Evolutionary conservation across 92 coral and sea anemone genomes (phyloP).

Genomic region (Virgularia gustaviana): DNA sequence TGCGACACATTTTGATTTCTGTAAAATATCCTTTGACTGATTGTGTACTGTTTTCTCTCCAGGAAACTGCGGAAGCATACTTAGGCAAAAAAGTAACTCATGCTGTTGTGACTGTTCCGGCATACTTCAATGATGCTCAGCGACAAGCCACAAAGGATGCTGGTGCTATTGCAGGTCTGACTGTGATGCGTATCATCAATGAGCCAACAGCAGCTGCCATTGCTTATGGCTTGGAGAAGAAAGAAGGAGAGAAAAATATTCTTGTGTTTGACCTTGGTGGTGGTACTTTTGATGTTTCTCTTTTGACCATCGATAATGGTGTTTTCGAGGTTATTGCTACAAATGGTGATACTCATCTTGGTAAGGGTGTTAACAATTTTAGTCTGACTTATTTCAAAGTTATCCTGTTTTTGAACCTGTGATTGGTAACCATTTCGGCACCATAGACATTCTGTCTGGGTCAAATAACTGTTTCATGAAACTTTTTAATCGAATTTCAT

Average conservation of each 20-base stretch:
- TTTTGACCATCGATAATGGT: constrained; percentile 94
- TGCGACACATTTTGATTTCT: too few relatives aligned
- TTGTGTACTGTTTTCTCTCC: too few relatives aligned
- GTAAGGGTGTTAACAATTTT: constrained; percentile 41
- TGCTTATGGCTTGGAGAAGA: constrained; percentile 97
- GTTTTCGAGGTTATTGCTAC: constrained; percentile 96
- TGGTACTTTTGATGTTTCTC: constrained; percentile 96
- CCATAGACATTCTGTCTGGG: too few relatives aligned
- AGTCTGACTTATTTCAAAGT: not conserved
- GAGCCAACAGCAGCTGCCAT: constrained; percentile 99
- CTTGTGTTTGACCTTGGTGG: constrained; percentile 97
- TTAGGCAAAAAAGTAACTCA: constrained; percentile 97
- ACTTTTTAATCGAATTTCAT: too few relatives aligned
- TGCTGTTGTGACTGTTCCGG: constrained; percentile 99
- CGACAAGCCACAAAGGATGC: constrained; percentile 98
- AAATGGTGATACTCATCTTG: constrained; percentile 98
- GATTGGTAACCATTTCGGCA: too few relatives aligned
- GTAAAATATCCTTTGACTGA: too few relatives aligned
- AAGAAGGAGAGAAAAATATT: constrained; percentile 96
- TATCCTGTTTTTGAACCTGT: not conserved
- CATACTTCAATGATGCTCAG: constrained; percentile 97
- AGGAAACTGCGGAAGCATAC: constrained; percentile 99
- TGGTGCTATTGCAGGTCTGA: constrained; percentile 87
- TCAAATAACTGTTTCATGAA: too few relatives aligned
- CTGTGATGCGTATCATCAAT: constrained; percentile 92